Conservation (phyloP, 2,797 vertebrate genomes). For the Enteromius thamalakanensis region DNA sequence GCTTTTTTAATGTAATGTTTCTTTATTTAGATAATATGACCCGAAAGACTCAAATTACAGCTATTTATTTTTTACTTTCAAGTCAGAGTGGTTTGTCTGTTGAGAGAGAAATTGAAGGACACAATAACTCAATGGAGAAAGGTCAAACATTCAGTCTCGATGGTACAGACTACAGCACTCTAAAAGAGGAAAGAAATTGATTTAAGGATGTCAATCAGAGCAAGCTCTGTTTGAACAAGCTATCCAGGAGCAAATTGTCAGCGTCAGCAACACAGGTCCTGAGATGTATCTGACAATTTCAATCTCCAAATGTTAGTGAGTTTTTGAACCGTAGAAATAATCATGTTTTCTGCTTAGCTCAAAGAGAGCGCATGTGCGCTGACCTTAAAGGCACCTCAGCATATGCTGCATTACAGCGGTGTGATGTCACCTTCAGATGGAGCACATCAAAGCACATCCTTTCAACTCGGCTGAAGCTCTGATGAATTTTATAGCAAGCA, state of each 20-base stretch:
- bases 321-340: slow-evolving; percentile 29
- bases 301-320: slow-evolving; percentile 37
- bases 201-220: slow-evolving; percentile 47
- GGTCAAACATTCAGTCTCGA: slow-evolving; percentile 55
- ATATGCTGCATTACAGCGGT: slow-evolving; percentile 27
- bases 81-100: background rate
- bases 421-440: slow-evolving; percentile 43
- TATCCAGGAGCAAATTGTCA: slow-evolving; percentile 37
- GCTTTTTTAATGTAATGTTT: background rate
- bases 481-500: slow-evolving; percentile 33
- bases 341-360: slow-evolving; percentile 22
- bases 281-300: slow-evolving; percentile 36
- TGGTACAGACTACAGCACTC: slow-evolving; percentile 32
- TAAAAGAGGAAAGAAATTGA: slow-evolving; percentile 39
- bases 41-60: slow-evolving; percentile 1
- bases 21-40: slow-evolving; percentile 9
- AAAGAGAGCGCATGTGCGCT: background rate
- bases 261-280: slow-evolving; percentile 20
- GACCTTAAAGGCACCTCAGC: slow-evolving; percentile 36
- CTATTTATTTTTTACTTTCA: slow-evolving; percentile 13
- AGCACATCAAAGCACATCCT: slow-evolving; percentile 34
- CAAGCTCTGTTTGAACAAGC: slow-evolving; percentile 22
- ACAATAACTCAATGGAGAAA: slow-evolving; percentile 36
- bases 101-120: slow-evolving; percentile 8
- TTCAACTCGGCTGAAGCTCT: background rate